Percentiles rank a stretch among this genome's conserved stretches.
phyloP scores from a whole-genome alignment of 2,113 vertebrate species.

The Numida meleagris region DNA sequence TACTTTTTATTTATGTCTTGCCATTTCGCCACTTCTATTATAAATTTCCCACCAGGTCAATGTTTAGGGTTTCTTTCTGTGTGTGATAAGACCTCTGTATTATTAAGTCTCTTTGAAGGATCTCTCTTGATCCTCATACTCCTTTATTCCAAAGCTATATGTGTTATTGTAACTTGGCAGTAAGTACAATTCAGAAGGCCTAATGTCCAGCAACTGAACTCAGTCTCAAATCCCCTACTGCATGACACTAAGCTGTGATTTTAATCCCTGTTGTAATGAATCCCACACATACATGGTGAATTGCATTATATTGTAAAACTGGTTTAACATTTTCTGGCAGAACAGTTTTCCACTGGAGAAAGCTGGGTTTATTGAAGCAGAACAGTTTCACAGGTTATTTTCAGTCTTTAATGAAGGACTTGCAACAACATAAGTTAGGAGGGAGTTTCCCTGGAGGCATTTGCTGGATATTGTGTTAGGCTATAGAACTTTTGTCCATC shows the following conservation, averaged over 20 bases:
- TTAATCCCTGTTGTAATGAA: slow-evolving; percentile 65
- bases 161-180: slow-evolving; percentile 40
- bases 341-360: neutral
- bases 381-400: neutral
- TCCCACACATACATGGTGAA: neutral
- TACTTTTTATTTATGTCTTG: neutral
- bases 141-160: slow-evolving; percentile 38
- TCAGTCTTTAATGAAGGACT: neutral
- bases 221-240: slow-evolving; percentile 42
- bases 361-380: neutral
- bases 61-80: slow-evolving; percentile 7
- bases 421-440: neutral
- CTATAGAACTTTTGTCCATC: neutral
- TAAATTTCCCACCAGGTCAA: neutral
- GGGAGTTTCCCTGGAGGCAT: neutral
- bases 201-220: slow-evolving; percentile 42
- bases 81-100: neutral
- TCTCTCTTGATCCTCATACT: slow-evolving; percentile 11
- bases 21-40: neutral
- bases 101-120: slow-evolving; percentile 15
- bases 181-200: slow-evolving; percentile 37
- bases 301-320: neutral
- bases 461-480: neutral
- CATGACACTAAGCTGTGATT: slow-evolving; percentile 52
- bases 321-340: neutral